Conservation (phyloP, 2,888 invertebrate species). For the Eustalomyia histrio region DNA sequence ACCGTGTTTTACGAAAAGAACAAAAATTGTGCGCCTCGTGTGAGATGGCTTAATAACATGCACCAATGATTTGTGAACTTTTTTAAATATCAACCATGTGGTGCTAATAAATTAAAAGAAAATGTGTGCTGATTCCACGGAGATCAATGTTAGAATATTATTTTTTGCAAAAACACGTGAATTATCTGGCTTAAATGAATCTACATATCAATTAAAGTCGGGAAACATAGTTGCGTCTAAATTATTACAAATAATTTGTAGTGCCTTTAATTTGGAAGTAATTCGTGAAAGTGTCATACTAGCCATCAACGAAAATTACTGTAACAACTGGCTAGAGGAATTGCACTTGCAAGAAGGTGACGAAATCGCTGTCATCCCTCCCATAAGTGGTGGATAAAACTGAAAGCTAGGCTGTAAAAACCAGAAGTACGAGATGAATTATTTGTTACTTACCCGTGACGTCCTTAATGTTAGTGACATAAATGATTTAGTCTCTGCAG, state of each 20-base stretch:
- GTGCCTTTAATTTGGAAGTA: conserved; percentile 83
- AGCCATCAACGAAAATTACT: conserved; percentile 91
- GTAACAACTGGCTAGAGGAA: conserved; percentile 81
- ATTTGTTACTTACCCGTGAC: conserved; percentile 84
- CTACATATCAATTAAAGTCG: conserved; percentile 79
- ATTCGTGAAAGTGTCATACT: conserved; percentile 87
- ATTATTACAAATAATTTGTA: conserved; percentile 83
- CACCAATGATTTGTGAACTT: too few relatives aligned
- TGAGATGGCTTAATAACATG: too few relatives aligned
- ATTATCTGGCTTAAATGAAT: conserved; percentile 84
- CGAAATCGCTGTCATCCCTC: conserved; percentile 95
- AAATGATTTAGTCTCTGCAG: conserved; percentile 83
- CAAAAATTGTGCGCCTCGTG: too few relatives aligned
- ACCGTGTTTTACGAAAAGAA: too few relatives aligned
- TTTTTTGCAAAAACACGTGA: conserved; percentile 96
- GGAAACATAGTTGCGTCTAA: conserved; percentile 81
- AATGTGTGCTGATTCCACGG: neutral
- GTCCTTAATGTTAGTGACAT: conserved; percentile 85
- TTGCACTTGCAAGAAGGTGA: conserved; percentile 85
- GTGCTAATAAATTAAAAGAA: too few relatives aligned
- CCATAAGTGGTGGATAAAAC: conserved; percentile 92
- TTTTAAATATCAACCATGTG: too few relatives aligned
- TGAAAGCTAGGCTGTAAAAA: conserved; percentile 14
- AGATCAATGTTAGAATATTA: conserved; percentile 83
- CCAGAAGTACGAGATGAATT: conserved; percentile 82